Percentiles rank a stretch among this genome's conserved stretches.
Evolutionary conservation across 1,140 invertebrate genomes (phyloP).

Genomic region (Drosophila parabipectinata): DNA sequence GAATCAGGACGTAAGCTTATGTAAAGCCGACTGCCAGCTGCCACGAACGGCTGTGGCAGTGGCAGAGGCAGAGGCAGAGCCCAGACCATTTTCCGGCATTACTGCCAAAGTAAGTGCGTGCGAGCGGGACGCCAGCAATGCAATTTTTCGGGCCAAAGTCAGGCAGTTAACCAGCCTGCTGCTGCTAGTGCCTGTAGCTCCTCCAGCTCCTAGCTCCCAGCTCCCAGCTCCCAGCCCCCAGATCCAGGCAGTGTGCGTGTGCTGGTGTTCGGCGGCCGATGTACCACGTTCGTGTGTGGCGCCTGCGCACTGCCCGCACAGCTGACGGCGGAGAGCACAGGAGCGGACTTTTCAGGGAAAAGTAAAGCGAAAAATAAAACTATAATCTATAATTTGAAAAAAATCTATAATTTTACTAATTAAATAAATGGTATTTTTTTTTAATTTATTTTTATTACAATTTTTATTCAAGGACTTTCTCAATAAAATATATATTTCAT

Average conservation of each 20-base stretch:
- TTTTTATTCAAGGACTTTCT: too few species aligned
- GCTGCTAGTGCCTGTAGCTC: constrained; percentile 25
- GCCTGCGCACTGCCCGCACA: constrained; percentile 49
- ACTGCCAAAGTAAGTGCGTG: constrained; percentile 61
- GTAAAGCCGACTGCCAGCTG: constrained; percentile 57
- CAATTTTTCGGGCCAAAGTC: constrained; percentile 69
- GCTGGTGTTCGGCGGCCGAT: constrained; percentile 7
- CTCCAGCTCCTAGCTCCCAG: not conserved
- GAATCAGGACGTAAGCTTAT: constrained; percentile 75
- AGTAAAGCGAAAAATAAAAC: too few species aligned
- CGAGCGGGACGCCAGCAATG: constrained; percentile 72
- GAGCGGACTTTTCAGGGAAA: constrained; percentile 4
- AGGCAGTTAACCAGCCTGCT: constrained; percentile 53
- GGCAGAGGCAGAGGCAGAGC: not conserved
- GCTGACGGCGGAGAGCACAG: constrained; percentile 37
- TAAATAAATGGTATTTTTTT: too few species aligned
- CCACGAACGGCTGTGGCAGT: not conserved
- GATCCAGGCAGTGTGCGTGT: constrained; percentile 10
- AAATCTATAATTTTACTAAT: too few species aligned
- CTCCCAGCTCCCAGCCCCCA: not conserved
- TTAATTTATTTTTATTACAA: too few species aligned
- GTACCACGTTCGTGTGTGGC: constrained; percentile 38
- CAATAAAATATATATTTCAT: too few species aligned
- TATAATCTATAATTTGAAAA: too few species aligned
- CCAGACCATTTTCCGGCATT: constrained; percentile 62